phyloP scores from a whole-genome alignment of 2,888 invertebrate genomes.

The Lymantria monacha region DNA sequence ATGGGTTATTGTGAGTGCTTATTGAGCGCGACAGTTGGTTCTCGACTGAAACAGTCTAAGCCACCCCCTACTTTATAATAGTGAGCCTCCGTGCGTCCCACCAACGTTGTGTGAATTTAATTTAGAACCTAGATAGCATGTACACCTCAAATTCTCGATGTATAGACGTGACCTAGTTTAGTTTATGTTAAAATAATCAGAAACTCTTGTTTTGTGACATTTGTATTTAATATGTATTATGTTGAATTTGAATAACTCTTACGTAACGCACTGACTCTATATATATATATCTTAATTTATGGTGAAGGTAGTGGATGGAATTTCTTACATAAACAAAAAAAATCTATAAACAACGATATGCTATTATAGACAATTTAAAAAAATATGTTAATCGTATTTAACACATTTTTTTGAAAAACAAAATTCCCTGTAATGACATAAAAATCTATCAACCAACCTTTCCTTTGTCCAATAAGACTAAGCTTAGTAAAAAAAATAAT shows the following conservation, averaged over 20 bases:
- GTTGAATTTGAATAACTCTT: not conserved
- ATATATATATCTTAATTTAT: too few species aligned
- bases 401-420: too few species aligned
- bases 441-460: too few species aligned
- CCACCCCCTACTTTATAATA: conserved; percentile 59
- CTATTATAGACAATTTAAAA: too few species aligned
- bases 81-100: conserved; percentile 40
- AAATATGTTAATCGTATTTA: too few species aligned
- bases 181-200: not conserved
- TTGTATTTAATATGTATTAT: not conserved
- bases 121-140: not conserved
- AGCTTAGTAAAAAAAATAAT: too few species aligned
- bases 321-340: too few species aligned
- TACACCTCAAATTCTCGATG: conserved; percentile 9
- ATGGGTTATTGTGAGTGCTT: conserved; percentile 40
- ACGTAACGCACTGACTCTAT: too few species aligned
- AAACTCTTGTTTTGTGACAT: not conserved
- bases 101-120: conserved; percentile 21
- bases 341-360: too few species aligned
- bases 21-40: conserved; percentile 44
- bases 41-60: conserved; percentile 48
- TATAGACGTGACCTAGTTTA: conserved; percentile 2
- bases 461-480: too few species aligned
- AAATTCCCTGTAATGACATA: too few species aligned
- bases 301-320: too few species aligned